These are phyloP conservation scores for Crambe crambe DNA, from an alignment of 37 sponge, comb jelly and placozoan genomes.

Conservation along the genomic window DNA sequence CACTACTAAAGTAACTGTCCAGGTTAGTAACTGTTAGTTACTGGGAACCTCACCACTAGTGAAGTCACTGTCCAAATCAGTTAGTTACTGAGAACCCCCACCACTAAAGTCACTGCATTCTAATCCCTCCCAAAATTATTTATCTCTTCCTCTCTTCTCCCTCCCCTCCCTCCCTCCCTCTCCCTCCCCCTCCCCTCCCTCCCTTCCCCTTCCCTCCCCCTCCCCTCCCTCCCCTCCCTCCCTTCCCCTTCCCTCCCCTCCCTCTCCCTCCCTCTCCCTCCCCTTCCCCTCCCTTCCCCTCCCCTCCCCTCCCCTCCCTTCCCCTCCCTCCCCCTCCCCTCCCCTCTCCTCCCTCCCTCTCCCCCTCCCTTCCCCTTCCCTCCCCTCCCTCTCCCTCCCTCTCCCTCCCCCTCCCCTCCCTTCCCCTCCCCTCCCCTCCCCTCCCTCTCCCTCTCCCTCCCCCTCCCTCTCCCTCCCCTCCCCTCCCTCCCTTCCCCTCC, in stretches of 20 bases:
- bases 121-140: neutral
- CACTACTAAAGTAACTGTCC: conserved; percentile 31
- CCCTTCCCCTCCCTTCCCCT: neutral
- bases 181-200: neutral
- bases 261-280: neutral
- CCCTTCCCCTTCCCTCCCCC: neutral
- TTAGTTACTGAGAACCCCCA: neutral
- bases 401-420: neutral
- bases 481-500: neutral
- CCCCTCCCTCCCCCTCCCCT: neutral
- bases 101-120: neutral
- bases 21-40: conserved; percentile 60
- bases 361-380: neutral
- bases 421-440: neutral
- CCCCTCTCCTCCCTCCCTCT: neutral
- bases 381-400: neutral
- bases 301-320: neutral
- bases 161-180: neutral
- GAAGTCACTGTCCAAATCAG: conserved; percentile 49
- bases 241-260: neutral
- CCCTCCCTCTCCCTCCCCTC: neutral
- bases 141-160: neutral
- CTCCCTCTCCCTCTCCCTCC: neutral
- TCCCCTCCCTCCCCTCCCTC: neutral
- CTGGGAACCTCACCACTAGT: conserved; percentile 34